phyloP scores from a whole-genome alignment of 2,113 vertebrate species.

The Entelurus aequoreus region DNA sequence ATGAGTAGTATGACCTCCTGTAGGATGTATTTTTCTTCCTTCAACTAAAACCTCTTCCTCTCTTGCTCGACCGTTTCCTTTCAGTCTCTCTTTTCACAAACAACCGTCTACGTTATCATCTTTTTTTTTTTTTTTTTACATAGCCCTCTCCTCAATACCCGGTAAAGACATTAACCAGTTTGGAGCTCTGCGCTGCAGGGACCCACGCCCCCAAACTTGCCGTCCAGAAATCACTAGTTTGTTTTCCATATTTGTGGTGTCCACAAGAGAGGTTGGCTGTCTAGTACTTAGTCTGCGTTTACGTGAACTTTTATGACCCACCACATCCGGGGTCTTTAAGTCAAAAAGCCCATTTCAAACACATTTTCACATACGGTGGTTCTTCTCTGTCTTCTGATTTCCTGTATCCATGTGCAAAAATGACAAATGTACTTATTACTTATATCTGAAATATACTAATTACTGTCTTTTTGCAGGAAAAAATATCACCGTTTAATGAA shows the following conservation, averaged over 20 bases:
- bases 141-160: constrained; percentile 47
- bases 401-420: constrained; percentile 28
- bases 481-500: constrained; percentile 35
- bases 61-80: constrained; percentile 26
- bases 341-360: constrained; percentile 50
- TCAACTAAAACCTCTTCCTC: constrained; percentile 11
- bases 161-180: constrained; percentile 64
- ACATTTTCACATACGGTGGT: constrained; percentile 17
- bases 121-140: constrained; percentile 26
- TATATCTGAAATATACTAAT: constrained; percentile 34
- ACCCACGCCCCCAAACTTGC: constrained; percentile 47
- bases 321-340: constrained; percentile 52
- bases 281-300: constrained; percentile 51
- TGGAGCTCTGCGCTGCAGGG: constrained; percentile 38
- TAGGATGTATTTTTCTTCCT: constrained; percentile 21
- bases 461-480: constrained; percentile 40
- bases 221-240: constrained; percentile 55
- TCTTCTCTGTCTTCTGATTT: neutral
- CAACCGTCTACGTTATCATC: constrained; percentile 8
- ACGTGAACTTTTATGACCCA: constrained; percentile 61
- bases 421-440: constrained; percentile 48
- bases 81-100: constrained; percentile 26
- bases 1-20: constrained; percentile 35
- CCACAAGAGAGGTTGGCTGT: constrained; percentile 30
- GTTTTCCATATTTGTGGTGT: constrained; percentile 51